These are phyloP conservation scores for Apotomis capreana DNA, from an alignment of 2,888 invertebrate genomes.

Conservation along the genomic window DNA sequence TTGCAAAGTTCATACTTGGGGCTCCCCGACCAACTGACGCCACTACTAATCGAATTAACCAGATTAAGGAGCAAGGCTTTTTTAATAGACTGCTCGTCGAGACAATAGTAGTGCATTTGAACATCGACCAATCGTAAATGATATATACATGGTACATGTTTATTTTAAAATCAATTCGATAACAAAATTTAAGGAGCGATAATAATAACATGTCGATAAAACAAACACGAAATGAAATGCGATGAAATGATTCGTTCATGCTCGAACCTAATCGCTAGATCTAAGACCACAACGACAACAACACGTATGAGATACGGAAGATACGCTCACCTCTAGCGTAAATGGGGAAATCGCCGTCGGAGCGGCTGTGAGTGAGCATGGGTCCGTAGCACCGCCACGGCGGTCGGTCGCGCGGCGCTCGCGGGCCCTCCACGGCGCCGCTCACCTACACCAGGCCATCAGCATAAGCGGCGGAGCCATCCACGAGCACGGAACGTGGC, in stretches of 20 bases:
- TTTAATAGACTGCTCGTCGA: conserved; percentile 9
- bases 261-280: conserved; percentile 35
- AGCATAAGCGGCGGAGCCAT: conserved; percentile 66
- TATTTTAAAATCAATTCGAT: neutral
- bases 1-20: conserved; percentile 57
- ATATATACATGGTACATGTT: conserved; percentile 3
- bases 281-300: conserved; percentile 42
- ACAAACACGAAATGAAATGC: conserved; percentile 26
- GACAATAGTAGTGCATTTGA: conserved; percentile 4
- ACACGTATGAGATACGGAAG: conserved; percentile 40
- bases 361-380: conserved; percentile 93
- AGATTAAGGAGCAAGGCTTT: conserved; percentile 31
- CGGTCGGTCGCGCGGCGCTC: conserved; percentile 78
- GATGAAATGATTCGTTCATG: conserved; percentile 36
- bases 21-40: conserved; percentile 54
- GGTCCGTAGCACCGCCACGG: conserved; percentile 86
- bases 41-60: conserved; percentile 48
- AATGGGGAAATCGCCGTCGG: conserved; percentile 93
- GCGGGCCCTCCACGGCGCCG: conserved; percentile 80
- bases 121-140: neutral
- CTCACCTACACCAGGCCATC: conserved; percentile 75
- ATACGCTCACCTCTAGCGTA: conserved; percentile 88
- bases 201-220: conserved; percentile 23
- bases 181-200: conserved; percentile 16
- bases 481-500: conserved; percentile 58